These are phyloP conservation scores for Patiria miniata DNA, from an alignment of 35 echinoderm and acorn worm genomes.

Conservation along the genomic window DNA sequence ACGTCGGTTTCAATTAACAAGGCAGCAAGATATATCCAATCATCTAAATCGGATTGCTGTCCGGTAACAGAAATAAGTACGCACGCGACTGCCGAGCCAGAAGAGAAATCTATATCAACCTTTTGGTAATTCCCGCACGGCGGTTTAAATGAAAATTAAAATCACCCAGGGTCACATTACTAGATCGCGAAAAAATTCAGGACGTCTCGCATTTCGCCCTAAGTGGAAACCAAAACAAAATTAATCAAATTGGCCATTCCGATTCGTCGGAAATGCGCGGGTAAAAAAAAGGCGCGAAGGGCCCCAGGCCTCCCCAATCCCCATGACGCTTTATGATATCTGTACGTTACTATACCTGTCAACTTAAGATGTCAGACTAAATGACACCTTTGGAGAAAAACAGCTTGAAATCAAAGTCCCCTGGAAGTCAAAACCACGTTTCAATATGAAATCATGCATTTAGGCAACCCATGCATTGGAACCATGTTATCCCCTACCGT, in stretches of 20 bases:
- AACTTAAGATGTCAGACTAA: no score
- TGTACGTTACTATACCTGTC: no score
- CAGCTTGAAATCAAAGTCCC: no score
- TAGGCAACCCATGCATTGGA: no score
- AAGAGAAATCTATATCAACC: background rate
- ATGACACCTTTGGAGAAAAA: no score
- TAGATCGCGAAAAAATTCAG: background rate
- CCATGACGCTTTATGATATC: no score
- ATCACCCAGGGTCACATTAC: slow-evolving; percentile 22
- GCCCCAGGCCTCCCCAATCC: no score
- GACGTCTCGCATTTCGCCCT: slow-evolving; percentile 5
- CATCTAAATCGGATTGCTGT: slow-evolving; percentile 20
- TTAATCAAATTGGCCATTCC: slow-evolving; percentile 7
- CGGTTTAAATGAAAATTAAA: slow-evolving; percentile 1
- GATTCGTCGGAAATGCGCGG: no score
- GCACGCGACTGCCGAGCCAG: background rate
- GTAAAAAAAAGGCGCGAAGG: no score
- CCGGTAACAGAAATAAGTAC: background rate
- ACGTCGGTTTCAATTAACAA: background rate
- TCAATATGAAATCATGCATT: no score
- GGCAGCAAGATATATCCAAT: background rate
- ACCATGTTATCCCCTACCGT: no score
- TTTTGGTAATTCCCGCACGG: background rate
- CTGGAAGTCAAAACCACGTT: no score
- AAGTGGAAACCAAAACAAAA: slow-evolving; percentile 28